phyloP scores from a whole-genome alignment of 2,797 vertebrate genomes.

The Chrysocyon brachyurus region DNA sequence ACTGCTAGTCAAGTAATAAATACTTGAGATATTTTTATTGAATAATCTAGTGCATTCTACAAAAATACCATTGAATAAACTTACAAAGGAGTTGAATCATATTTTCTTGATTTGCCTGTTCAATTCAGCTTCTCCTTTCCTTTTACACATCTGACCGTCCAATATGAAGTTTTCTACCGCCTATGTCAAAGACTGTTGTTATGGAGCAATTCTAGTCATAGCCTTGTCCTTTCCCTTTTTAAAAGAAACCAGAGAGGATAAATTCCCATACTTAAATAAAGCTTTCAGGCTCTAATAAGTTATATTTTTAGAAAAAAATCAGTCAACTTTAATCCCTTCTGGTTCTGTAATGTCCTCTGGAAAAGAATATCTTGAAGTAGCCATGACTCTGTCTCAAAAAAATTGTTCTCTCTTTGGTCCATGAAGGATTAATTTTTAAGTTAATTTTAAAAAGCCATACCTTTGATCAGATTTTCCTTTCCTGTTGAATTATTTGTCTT shows the following conservation, averaged over 20 bases:
- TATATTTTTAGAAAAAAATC: conserved; percentile 4
- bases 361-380: conserved; percentile 39
- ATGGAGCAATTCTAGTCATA: background rate
- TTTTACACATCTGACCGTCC: background rate
- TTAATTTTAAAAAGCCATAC: background rate
- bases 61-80: background rate
- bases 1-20: background rate
- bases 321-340: background rate
- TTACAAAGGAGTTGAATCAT: background rate
- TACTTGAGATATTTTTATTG: background rate
- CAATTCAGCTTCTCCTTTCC: background rate
- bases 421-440: conserved; percentile 8
- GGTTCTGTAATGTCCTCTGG: background rate
- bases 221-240: background rate
- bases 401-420: background rate
- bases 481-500: background rate
- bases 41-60: background rate
- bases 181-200: background rate
- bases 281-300: background rate
- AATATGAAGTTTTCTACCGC: background rate
- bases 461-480: conserved; percentile 9
- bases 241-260: background rate
- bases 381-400: background rate
- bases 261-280: background rate
- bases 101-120: background rate